A percentile compares a stretch with the other conserved stretches of the same genome.
Evolutionary conservation across 2,888 invertebrate genomes (phyloP).

Genomic region (Embidobia sp.): DNA sequence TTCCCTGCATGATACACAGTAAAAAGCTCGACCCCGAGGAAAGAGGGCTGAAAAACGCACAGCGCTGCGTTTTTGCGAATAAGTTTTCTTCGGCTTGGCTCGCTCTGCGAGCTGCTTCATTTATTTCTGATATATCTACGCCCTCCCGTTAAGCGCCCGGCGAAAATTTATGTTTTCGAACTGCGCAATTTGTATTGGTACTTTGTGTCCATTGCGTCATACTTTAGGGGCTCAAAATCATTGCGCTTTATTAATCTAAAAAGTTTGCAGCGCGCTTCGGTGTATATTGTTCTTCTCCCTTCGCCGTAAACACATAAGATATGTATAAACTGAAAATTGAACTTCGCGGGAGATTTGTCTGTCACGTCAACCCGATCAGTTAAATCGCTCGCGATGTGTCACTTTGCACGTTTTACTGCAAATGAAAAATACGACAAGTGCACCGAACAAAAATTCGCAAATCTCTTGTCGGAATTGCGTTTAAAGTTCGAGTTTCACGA

Average conservation of each 20-base stretch:
- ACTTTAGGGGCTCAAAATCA: neutral
- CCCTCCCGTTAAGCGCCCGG: conserved; percentile 7
- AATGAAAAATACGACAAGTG: conserved; percentile 17
- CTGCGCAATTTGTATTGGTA: conserved; percentile 3
- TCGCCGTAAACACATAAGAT: neutral
- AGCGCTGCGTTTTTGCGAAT: conserved; percentile 12
- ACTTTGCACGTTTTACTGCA: conserved; percentile 18
- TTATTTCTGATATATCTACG: conserved; percentile 17
- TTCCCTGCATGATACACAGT: neutral
- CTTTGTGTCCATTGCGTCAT: conserved; percentile 9
- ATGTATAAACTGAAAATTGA: conserved; percentile 9
- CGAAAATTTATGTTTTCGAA: conserved; percentile 20
- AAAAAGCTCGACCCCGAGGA: conserved; percentile 6
- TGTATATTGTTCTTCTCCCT: too few relatives aligned
- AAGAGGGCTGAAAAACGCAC: conserved; percentile 3
- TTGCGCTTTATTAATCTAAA: conserved; percentile 4
- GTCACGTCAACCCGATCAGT: neutral
- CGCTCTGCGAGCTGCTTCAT: neutral
- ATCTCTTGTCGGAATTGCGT: too few relatives aligned
- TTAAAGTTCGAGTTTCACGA: too few relatives aligned
- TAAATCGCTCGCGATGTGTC: neutral
- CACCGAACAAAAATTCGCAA: too few relatives aligned
- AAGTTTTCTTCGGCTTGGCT: conserved; percentile 17
- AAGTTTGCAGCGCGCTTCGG: too few relatives aligned
- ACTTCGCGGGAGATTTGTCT: too few relatives aligned